These are phyloP conservation scores for Cuculus canorus DNA, from an alignment of 2,797 vertebrate genomes.

Conservation along the genomic window DNA sequence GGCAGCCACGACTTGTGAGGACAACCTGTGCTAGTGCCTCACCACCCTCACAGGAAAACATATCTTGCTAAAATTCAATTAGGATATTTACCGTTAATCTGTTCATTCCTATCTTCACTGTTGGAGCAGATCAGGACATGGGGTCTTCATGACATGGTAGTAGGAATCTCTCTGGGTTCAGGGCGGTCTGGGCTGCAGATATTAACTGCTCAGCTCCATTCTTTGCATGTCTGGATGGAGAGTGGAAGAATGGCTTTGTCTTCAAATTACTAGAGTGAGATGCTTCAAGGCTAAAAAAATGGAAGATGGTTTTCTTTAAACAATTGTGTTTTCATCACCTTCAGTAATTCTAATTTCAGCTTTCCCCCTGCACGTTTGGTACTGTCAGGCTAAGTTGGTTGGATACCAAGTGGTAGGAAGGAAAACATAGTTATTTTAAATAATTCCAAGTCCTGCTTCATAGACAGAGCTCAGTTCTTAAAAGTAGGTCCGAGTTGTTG, in stretches of 20 bases:
- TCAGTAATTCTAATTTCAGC: neutral
- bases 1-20: no score
- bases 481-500: neutral
- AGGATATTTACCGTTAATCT: neutral
- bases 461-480: neutral
- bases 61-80: neutral
- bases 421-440: neutral
- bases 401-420: neutral
- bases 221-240: neutral
- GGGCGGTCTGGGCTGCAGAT: neutral
- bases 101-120: neutral
- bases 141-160: neutral
- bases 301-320: neutral
- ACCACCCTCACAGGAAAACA: no score
- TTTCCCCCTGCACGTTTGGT: neutral
- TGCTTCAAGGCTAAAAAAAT: neutral
- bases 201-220: neutral
- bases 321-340: neutral
- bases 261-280: neutral
- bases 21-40: no score
- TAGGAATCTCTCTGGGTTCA: neutral
- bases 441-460: neutral
- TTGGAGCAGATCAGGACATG: neutral
- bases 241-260: neutral
- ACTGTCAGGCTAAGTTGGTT: neutral